Evolutionary conservation across 2,113 vertebrate genomes (phyloP), one percentile per base, ranked within the genome.

Genomic region (Odocoileus hemionus): DNA sequence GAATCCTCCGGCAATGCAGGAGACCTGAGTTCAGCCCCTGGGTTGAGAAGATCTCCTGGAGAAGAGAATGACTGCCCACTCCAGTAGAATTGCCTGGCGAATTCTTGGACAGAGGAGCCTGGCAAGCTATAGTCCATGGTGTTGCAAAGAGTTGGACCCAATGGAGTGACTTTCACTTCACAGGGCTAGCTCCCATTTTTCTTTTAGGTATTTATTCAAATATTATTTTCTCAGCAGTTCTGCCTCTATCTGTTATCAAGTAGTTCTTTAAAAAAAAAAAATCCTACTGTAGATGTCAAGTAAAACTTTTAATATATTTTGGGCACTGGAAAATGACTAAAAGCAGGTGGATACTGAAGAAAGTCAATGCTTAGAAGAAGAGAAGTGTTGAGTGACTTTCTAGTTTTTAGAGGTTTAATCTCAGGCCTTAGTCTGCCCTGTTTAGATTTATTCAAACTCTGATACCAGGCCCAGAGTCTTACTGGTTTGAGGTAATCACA

Each of bases 11-110:
- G 64, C 17, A 36, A 67, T 21, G 17, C 64, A 21, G 64, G 33
- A 67, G 61, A 67, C 30, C 61, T 64, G 61, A 64, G 64, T 67
- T 67, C 17, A 36, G n/a, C 36, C n/a, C 17, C 64, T 67, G 64
- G 9, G 17, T 11, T 67, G 64, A 36, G 64, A 67, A 67, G 17
- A 67, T 36, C 64, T 5, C 64, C 8, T 67, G 64, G 64, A 67
- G n/a, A 21, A 67, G 17, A n/a, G 10, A 67, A 67, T 67, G 64
- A 36, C 64, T 21, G 2, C 9, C 64, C 17, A 11, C n/a, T 36
- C n/a, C 17, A 11, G 64, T 36, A 21, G 17, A 36, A 11, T 1
- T 67, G 64, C 17, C n/a, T 36, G 33, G 17, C 0, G 1, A 67
- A 36, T 67, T 36, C 64, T 21, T 10, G 30, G 33, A n/a, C 64